A percentile compares a stretch with the other conserved stretches of the same genome.
Evolutionary conservation across 2,113 vertebrate genomes (phyloP).

Genomic region (Plestiodon gilberti): DNA sequence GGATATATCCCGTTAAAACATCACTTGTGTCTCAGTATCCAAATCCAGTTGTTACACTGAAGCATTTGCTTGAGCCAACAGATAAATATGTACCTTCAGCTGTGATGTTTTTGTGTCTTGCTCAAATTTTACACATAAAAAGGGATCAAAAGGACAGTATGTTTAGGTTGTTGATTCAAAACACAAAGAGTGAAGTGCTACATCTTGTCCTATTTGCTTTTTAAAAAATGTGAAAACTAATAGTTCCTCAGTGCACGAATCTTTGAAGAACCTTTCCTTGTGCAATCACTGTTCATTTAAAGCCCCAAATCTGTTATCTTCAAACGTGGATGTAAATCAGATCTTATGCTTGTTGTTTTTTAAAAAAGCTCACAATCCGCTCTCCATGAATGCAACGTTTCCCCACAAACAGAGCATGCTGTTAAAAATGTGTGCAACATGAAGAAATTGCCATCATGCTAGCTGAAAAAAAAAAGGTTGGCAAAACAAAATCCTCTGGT

Average conservation of each 20-base stretch:
- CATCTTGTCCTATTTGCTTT: constrained; percentile 76
- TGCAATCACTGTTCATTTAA: constrained; percentile 79
- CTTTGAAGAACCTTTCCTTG: constrained; percentile 76
- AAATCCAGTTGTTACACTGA: constrained; percentile 71
- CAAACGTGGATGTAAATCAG: constrained; percentile 73
- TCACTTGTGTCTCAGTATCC: constrained; percentile 62
- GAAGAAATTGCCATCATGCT: constrained; percentile 89
- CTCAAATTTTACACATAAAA: constrained; percentile 63
- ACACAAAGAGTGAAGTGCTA: constrained; percentile 81
- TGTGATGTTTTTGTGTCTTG: constrained; percentile 63
- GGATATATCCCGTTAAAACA: constrained; percentile 61
- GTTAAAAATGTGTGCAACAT: constrained; percentile 86
- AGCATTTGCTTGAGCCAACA: constrained; percentile 72
- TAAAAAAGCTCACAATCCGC: constrained; percentile 81
- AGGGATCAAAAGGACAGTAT: constrained; percentile 68
- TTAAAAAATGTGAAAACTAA: constrained; percentile 64
- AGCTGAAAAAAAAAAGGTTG: constrained; percentile 83
- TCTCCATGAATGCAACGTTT: constrained; percentile 83
- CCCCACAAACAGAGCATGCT: constrained; percentile 94
- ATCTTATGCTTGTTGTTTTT: constrained; percentile 46
- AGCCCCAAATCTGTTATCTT: constrained; percentile 71
- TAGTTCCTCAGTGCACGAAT: constrained; percentile 81
- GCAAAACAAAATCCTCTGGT: constrained; percentile 85
- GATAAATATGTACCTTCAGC: constrained; percentile 57
- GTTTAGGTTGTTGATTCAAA: constrained; percentile 73